A percentile compares a stretch with the other conserved stretches of the same genome.
Evolutionary conservation across 2,888 invertebrate species (phyloP).

Genomic region (Drosophila austrosaltans): DNA sequence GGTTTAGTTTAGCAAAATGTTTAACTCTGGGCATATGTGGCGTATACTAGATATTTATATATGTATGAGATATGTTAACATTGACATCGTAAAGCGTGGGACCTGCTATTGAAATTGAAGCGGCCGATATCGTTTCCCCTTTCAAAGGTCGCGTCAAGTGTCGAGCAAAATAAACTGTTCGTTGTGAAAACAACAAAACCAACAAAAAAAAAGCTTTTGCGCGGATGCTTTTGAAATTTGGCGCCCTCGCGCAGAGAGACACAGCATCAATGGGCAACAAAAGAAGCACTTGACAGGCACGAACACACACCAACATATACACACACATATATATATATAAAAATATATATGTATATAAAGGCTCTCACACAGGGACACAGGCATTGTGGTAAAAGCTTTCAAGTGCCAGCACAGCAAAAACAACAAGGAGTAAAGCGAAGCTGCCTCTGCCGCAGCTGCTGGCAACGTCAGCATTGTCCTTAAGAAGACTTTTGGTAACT

Average conservation of each 20-base stretch:
- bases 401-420: conserved; percentile 61
- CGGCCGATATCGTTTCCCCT: conserved; percentile 61
- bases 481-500: conserved; percentile 61
- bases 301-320: conserved; percentile 39
- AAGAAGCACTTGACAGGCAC: conserved; percentile 66
- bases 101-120: conserved; percentile 47
- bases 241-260: conserved; percentile 57
- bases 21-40: conserved; percentile 23
- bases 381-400: conserved; percentile 76
- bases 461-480: conserved; percentile 46
- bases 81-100: conserved; percentile 32
- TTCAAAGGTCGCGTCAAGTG: conserved; percentile 66
- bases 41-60: conserved; percentile 9
- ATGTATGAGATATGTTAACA: conserved; percentile 23
- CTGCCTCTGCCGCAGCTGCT: conserved; percentile 40
- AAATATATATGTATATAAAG: conserved; percentile 12
- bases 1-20: conserved; percentile 20
- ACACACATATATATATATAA: conserved; percentile 24
- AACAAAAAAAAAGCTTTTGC: conserved; percentile 59
- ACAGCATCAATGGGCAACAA: conserved; percentile 64
- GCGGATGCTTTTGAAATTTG: conserved; percentile 75
- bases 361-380: conserved; percentile 37
- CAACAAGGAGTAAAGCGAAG: conserved; percentile 57
- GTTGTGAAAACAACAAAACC: conserved; percentile 35
- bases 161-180: conserved; percentile 69